Base-by-base conservation (phyloP, 2,113 vertebrate species). In the Podarcis muralis region DNA sequence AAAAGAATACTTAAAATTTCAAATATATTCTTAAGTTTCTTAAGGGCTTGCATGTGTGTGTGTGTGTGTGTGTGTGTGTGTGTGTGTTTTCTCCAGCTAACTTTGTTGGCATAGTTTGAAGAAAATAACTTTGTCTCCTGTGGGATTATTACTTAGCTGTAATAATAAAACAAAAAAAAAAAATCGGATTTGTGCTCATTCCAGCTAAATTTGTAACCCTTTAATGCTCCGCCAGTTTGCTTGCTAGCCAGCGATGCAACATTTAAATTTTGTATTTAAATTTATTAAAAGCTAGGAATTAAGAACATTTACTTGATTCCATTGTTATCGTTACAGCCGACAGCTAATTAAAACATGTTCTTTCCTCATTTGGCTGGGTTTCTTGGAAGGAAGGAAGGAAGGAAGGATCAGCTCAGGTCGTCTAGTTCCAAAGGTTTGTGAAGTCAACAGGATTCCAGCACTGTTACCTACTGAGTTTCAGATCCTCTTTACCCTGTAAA, bases 21-120 rank as follows among this genome's bases (percentile, higher is more conserved):
- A 89, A 91, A 92, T 93, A 86, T 83, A 91, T 94, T 92, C 90
- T 92, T 75, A 43, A 79, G 84, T 87, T 93, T 87, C 93, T 78
- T 78, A 76, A 89, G 53, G 90, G 4, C 20, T 93, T 11, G 27
- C 18, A 6, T n/a, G 27, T 18, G 40, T 27, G 12, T 76, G 27
- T 93, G 78, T 62, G 53, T 53, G 53, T 20, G 30, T 20, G 8
- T 48, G 23, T 48, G 69, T 93, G 32, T 62, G 27, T 32, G 35
- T 22, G 3, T 27, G 90, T 71, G 89, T 88, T 87, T 89, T 82
- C 88, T 92, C 88, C 22, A 0, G 86, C 81, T 81, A 74, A 92
- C 89, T 90, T 93, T 87, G 85, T 48, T 92, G 93, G 78, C 89
- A 4, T 68, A 53, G 72, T 57, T 92, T 84, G 72, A 81, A 88